Conservation (phyloP, 2,888 invertebrate species). For the Hyalella azteca region DNA sequence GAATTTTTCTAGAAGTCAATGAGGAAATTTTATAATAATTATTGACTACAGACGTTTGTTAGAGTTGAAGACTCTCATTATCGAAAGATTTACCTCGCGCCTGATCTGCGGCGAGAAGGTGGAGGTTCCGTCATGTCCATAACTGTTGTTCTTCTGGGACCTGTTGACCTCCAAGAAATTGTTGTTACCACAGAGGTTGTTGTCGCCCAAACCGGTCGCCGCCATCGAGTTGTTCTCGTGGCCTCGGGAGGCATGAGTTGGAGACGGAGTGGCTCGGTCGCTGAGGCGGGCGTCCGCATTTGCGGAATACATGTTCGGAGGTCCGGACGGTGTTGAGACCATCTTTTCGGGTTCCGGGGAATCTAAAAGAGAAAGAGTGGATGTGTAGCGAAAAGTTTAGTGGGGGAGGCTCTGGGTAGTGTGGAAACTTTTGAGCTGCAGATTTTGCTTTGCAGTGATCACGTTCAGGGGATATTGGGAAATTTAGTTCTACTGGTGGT, state of each 20-base stretch:
- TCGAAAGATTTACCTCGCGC: neutral
- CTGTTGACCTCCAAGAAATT: neutral
- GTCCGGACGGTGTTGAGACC: neutral
- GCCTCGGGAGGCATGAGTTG: neutral
- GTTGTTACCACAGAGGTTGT: neutral
- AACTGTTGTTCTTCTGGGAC: neutral
- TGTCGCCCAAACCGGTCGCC: neutral
- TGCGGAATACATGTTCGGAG: constrained; percentile 38
- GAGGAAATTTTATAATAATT: no score
- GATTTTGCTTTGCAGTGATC: no score
- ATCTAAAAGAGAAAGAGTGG: neutral
- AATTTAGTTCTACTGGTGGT: no score
- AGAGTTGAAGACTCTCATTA: no score
- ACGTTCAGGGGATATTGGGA: no score
- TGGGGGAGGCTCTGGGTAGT: no score
- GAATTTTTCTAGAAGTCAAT: no score
- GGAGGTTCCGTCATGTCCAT: neutral
- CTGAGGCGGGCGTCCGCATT: neutral
- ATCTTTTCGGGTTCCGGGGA: constrained; percentile 23
- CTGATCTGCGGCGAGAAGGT: neutral
- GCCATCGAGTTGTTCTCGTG: neutral
- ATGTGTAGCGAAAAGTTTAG: no score
- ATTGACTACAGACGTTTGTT: no score
- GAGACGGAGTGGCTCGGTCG: neutral
- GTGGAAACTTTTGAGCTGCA: no score